A percentile compares a stretch with the other conserved stretches of the same genome.
These are phyloP conservation scores for Micromesistius poutassou DNA, from an alignment of 2,797 vertebrate genomes.

Conservation along the genomic window DNA sequence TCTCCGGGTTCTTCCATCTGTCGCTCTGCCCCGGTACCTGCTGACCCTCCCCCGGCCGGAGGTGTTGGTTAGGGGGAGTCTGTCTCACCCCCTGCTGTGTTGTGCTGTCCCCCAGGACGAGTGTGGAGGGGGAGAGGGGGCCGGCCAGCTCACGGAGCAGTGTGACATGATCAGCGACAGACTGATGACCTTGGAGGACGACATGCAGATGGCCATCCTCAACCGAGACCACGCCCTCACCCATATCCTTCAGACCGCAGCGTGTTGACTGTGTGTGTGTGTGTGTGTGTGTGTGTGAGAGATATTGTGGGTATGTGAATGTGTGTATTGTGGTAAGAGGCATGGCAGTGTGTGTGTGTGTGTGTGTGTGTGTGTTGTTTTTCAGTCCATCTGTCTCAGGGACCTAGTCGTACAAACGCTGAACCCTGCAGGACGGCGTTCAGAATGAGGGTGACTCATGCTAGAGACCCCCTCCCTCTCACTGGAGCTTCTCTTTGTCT, in stretches of 20 bases:
- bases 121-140: conserved; percentile 53
- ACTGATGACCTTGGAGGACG: conserved; percentile 81
- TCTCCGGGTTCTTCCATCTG: too few species aligned
- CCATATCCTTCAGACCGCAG: conserved; percentile 83
- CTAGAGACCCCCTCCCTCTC: conserved; percentile 24
- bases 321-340: background rate
- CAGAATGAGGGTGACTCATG: conserved; percentile 33
- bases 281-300: background rate
- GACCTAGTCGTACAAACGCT: conserved; percentile 33
- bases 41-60: too few species aligned
- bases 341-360: conserved; percentile 6
- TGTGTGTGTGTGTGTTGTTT: conserved; percentile 3
- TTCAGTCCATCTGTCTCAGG: conserved; percentile 30
- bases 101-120: conserved; percentile 41
- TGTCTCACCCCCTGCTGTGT: background rate
- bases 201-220: conserved; percentile 75
- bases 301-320: conserved; percentile 9
- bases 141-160: conserved; percentile 76
- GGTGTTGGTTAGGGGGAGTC: too few species aligned
- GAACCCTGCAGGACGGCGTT: conserved; percentile 27
- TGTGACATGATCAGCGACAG: conserved; percentile 82
- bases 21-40: too few species aligned
- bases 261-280: background rate
- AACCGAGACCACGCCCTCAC: conserved; percentile 77
- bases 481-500: conserved; percentile 30